Evolutionary conservation across 2,888 invertebrate genomes (phyloP).

Genomic region (Dendrolimus houi): DNA sequence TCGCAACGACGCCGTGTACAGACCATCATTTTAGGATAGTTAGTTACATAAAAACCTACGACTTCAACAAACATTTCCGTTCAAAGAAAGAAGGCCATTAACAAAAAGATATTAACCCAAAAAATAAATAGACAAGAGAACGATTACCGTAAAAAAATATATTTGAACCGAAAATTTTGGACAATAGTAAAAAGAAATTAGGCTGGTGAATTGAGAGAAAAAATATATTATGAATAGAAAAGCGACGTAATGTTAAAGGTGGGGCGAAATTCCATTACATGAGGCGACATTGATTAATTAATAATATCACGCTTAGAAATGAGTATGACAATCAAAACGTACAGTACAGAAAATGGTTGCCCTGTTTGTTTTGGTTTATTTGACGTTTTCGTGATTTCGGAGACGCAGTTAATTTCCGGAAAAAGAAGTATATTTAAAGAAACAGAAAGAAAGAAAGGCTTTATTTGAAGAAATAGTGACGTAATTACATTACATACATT

Average conservation of each 20-base stretch:
- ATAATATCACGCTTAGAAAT: slow-evolving; percentile 21
- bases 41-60: too few species aligned
- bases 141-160: background rate
- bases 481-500: too few species aligned
- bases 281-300: slow-evolving; percentile 40
- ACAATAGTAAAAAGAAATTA: background rate
- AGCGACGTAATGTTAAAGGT: slow-evolving; percentile 13
- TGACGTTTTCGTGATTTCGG: too few species aligned
- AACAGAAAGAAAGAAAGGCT: too few species aligned
- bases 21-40: too few species aligned
- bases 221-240: slow-evolving; percentile 5
- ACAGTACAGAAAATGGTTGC: slow-evolving; percentile 12
- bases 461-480: too few species aligned
- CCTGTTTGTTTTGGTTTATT: too few species aligned
- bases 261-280: slow-evolving; percentile 33
- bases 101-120: slow-evolving; percentile 13
- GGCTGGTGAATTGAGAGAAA: slow-evolving; percentile 1
- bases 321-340: slow-evolving; percentile 21
- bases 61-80: slow-evolving; percentile 10
- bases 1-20: too few species aligned
- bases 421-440: too few species aligned
- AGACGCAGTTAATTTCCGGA: too few species aligned
- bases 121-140: slow-evolving; percentile 17
- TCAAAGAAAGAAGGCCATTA: background rate
- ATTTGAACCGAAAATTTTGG: background rate